These are phyloP conservation scores for Periparus ater DNA, from an alignment of 2,797 vertebrate species.

Conservation along the genomic window DNA sequence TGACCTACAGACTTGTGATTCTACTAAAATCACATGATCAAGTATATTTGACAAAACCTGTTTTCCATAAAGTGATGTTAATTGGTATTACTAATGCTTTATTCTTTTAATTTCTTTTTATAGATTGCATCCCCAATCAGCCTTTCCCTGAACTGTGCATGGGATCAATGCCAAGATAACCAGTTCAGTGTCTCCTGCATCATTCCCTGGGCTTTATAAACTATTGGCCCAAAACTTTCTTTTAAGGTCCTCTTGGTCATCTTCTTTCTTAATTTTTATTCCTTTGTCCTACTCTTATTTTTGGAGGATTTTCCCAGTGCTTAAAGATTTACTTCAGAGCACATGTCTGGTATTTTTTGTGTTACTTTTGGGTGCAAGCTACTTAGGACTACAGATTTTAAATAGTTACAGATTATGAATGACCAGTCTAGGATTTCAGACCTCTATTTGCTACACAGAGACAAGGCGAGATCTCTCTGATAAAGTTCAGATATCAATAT, in stretches of 20 bases:
- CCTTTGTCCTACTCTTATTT: neutral
- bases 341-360: neutral
- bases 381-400: neutral
- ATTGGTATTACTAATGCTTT: neutral
- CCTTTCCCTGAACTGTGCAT: neutral
- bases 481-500: neutral
- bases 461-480: neutral
- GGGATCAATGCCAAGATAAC: conserved; percentile 10
- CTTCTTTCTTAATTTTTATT: conserved; percentile 3
- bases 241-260: neutral
- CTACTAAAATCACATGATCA: neutral
- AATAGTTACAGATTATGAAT: neutral
- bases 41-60: neutral
- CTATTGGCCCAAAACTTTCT: neutral
- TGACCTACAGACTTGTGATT: neutral
- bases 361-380: neutral
- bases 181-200: neutral
- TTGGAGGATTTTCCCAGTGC: neutral
- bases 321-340: neutral
- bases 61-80: neutral
- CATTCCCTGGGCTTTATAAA: neutral
- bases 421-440: neutral
- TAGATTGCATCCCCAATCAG: neutral
- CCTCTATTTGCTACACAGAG: neutral
- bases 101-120: neutral